A percentile compares a stretch with the other conserved stretches of the same genome.
phyloP scores from a whole-genome alignment of 2,113 vertebrate genomes.

The Hippocampus comes region DNA sequence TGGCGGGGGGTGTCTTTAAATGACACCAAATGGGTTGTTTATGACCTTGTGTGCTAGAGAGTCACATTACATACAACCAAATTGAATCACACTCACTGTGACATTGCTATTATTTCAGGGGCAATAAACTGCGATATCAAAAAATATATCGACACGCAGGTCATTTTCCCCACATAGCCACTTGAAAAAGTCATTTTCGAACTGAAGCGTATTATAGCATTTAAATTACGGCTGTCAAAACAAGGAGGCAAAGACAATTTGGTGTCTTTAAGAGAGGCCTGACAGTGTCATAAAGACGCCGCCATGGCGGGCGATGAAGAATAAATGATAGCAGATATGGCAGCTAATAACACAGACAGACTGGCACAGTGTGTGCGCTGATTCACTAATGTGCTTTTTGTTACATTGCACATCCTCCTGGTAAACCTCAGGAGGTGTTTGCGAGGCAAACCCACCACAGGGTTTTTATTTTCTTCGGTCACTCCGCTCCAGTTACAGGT shows the following conservation, averaged over 20 bases:
- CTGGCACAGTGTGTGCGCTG: conserved; percentile 27
- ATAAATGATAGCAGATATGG: conserved; percentile 25
- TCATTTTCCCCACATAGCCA: conserved; percentile 16
- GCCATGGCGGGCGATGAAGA: conserved; percentile 16
- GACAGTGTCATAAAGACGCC: conserved; percentile 21
- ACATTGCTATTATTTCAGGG: conserved; percentile 31
- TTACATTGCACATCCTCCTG: conserved; percentile 38
- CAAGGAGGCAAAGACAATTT: conserved; percentile 18
- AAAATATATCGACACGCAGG: conserved; percentile 11
- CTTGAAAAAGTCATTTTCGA: conserved; percentile 29
- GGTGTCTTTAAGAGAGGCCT: conserved; percentile 8
- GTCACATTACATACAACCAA: conserved; percentile 23
- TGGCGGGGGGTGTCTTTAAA: conserved; percentile 1
- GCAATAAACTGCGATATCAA: conserved; percentile 12
- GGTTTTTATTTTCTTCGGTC: conserved; percentile 30
- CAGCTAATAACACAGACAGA: conserved; percentile 23
- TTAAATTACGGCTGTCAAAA: conserved; percentile 33
- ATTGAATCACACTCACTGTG: conserved; percentile 31
- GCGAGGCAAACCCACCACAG: conserved; percentile 12
- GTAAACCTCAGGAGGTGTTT: conserved; percentile 12
- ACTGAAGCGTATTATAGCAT: conserved; percentile 14
- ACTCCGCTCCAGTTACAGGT: conserved; percentile 53
- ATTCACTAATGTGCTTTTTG: conserved; percentile 38
- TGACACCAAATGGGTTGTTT: conserved; percentile 21
- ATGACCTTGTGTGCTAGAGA: conserved; percentile 11